Base-by-base conservation (phyloP, 2,113 vertebrate genomes). In the Aldabrachelys gigantea region DNA sequence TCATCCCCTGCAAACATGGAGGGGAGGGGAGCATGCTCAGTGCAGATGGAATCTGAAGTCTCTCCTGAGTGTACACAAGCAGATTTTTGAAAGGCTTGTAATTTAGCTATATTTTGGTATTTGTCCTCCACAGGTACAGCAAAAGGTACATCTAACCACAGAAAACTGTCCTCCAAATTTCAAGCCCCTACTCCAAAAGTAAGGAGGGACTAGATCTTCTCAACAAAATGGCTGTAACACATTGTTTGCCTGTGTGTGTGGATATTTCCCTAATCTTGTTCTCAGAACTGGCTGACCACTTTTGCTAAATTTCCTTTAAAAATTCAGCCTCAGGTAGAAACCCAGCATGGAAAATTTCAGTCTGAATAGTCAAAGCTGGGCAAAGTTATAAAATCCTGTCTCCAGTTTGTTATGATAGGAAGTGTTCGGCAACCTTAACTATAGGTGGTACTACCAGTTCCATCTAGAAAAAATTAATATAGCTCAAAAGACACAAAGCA, bases 381-480 rank as follows among this genome's bases (percentile, higher is more conserved):
- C 47, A n/a, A 5, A 91, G 82, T 76, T 56, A 0, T 21, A 83
- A 83, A 24, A 82, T 56, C 16, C 25, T 5, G 1, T 89, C 88
- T 54, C 53, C 6, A 38, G 1, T 7, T 92, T 94, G 83, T 86
- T 31, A 38, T 19, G 17, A 44, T 52, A 6, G 16, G 19, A 35
- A 84, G 65, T 7, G 53, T 72, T 50, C 82, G 1, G 19, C 53
- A 94, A 65, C n/a, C 93, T 91, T 50, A 84, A 69, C 92, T 44
- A 88, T 0, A 85, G 44, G 13, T 75, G 1, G 82, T 0, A 0
- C 76, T 69, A 65, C 14, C 59, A 84, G 44, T 69, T 72, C 80
- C 12, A 11, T 0, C 12, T 50, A 76, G 93, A 49, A 59, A 53
- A 94, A 84, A 41, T 19, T 21, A 80, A 86, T 41, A n/a, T 22